Evolutionary conservation across 1,140 invertebrate genomes (phyloP).

Genomic region (Phthorimaea operculella): DNA sequence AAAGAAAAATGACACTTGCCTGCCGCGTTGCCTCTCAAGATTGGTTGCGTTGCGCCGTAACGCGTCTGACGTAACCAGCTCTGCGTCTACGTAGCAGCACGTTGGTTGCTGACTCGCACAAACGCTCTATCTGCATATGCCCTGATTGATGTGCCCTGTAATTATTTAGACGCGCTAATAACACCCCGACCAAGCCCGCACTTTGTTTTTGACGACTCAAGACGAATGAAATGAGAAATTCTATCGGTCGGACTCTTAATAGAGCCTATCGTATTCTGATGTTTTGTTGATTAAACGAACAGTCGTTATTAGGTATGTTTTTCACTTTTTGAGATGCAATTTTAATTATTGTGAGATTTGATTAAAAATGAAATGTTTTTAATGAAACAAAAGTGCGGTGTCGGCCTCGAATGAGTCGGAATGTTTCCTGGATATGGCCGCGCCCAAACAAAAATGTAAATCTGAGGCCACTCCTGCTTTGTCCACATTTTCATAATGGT

Average conservation of each 20-base stretch:
- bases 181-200: slow-evolving; percentile 63
- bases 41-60: too few relatives aligned
- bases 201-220: slow-evolving; percentile 66
- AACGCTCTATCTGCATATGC: slow-evolving; percentile 64
- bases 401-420: slow-evolving; percentile 11
- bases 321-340: slow-evolving; percentile 32
- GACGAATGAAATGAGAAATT: slow-evolving; percentile 67
- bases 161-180: slow-evolving; percentile 70
- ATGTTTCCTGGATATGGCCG: slow-evolving; percentile 25
- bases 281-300: slow-evolving; percentile 62
- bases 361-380: not conserved
- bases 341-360: slow-evolving; percentile 26
- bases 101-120: slow-evolving; percentile 56
- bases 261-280: slow-evolving; percentile 61
- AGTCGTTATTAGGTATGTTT: slow-evolving; percentile 47
- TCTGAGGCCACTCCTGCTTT: slow-evolving; percentile 46
- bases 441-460: slow-evolving; percentile 47
- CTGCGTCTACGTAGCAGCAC: too few relatives aligned
- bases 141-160: slow-evolving; percentile 69
- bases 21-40: too few relatives aligned
- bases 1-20: too few relatives aligned
- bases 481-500: slow-evolving; percentile 58
- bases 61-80: too few relatives aligned
- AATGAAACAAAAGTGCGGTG: not conserved
- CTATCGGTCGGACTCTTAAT: slow-evolving; percentile 62